phyloP scores from a whole-genome alignment of 2,113 vertebrate genomes.

The Dermatemys mawii region DNA sequence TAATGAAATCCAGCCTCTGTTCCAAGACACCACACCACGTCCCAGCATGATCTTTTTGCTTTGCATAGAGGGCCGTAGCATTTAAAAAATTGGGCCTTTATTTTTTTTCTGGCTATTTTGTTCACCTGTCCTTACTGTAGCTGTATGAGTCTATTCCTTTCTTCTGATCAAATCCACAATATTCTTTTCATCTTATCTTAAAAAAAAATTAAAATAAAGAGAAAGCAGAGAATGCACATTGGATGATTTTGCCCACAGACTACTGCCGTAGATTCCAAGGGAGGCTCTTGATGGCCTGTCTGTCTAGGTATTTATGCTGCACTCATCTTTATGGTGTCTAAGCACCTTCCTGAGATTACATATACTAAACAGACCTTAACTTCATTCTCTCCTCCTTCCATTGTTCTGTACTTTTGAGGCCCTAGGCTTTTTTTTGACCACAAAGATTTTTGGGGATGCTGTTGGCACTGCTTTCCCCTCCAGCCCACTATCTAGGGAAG shows the following conservation, averaged over 20 bases:
- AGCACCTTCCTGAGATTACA: background rate
- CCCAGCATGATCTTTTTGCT: slow-evolving; percentile 61
- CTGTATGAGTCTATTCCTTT: slow-evolving; percentile 3
- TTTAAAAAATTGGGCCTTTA: slow-evolving; percentile 59
- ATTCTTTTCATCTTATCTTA: background rate
- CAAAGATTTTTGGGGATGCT: background rate
- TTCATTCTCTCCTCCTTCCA: slow-evolving; percentile 44
- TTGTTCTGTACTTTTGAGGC: background rate
- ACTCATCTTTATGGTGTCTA: background rate
- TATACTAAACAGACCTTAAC: slow-evolving; percentile 36
- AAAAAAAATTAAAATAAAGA: background rate
- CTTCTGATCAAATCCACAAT: background rate
- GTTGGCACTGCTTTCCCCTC: background rate
- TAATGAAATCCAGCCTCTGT: slow-evolving; percentile 65
- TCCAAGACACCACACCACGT: slow-evolving; percentile 65
- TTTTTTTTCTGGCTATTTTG: background rate
- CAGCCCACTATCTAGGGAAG: slow-evolving; percentile 20
- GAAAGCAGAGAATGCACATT: background rate
- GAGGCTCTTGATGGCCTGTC: background rate
- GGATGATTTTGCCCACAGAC: background rate
- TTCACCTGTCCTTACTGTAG: slow-evolving; percentile 39
- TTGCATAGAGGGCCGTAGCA: slow-evolving; percentile 59
- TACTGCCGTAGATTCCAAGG: background rate
- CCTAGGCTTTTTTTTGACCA: background rate
- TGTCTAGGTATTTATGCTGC: background rate